A percentile compares a stretch with the other conserved stretches of the same genome.
Evolutionary conservation across 2,797 vertebrate genomes (phyloP).

Genomic region (Odontamblyopus rebecca): DNA sequence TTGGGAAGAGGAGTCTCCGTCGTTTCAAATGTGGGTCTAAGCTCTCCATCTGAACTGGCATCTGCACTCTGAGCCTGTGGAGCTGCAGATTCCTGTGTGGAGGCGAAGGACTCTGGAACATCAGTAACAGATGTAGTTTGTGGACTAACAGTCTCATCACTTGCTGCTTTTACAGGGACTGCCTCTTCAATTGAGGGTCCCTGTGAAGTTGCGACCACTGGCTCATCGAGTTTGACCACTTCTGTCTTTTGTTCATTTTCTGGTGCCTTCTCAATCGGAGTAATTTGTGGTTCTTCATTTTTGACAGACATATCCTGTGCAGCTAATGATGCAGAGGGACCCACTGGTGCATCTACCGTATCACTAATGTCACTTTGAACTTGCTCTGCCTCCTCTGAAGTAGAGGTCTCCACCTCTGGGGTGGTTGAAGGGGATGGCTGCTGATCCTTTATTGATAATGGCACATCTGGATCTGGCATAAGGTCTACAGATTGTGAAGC

Average conservation of each 20-base stretch:
- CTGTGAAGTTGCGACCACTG: slow-evolving; percentile 1
- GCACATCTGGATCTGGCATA: slow-evolving; percentile 50
- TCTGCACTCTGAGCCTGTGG: slow-evolving; percentile 25
- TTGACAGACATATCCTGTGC: slow-evolving; percentile 52
- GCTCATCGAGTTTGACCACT: slow-evolving; percentile 48
- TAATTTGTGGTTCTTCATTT: slow-evolving; percentile 38
- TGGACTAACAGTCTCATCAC: slow-evolving; percentile 40
- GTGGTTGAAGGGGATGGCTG: slow-evolving; percentile 45
- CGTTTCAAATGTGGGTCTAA: slow-evolving; percentile 61
- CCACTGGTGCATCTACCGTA: slow-evolving; percentile 69
- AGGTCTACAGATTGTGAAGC: slow-evolving; percentile 40
- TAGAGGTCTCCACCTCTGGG: slow-evolving; percentile 23
- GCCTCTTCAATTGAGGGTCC: slow-evolving; percentile 38
- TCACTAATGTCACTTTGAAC: slow-evolving; percentile 47
- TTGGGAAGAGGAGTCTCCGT: slow-evolving; percentile 82
- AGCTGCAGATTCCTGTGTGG: slow-evolving; percentile 39
- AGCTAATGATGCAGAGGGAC: slow-evolving; percentile 35
- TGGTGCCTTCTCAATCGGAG: slow-evolving; percentile 22
- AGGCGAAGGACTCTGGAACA: slow-evolving; percentile 14
- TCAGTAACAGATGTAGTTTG: slow-evolving; percentile 35
- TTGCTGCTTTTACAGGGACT: slow-evolving; percentile 1
- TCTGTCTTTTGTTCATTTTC: slow-evolving; percentile 44
- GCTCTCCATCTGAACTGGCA: slow-evolving; percentile 48
- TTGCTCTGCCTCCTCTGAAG: slow-evolving; percentile 39
- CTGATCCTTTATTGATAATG: slow-evolving; percentile 63